Conservation (phyloP, 2,113 vertebrate genomes). For the Rhea americana region DNA sequence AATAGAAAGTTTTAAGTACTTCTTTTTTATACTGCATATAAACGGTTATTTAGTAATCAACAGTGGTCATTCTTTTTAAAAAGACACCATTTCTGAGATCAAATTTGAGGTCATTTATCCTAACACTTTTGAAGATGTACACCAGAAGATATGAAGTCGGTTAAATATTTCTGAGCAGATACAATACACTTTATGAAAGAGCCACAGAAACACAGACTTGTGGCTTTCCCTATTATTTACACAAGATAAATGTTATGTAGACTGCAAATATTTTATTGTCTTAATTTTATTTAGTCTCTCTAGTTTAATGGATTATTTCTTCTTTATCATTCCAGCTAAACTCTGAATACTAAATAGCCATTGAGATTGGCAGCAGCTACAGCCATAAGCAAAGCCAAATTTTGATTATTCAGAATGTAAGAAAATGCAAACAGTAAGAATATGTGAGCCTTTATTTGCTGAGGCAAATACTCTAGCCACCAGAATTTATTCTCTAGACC, state of each 20-base stretch:
- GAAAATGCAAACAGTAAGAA: neutral
- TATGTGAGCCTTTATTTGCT: neutral
- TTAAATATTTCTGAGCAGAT: neutral
- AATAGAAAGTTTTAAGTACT: neutral
- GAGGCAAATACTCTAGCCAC: neutral
- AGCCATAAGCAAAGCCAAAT: neutral
- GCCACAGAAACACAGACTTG: neutral
- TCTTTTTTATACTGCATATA: neutral
- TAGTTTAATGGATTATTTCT: neutral
- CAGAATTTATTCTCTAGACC: neutral
- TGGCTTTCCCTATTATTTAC: neutral
- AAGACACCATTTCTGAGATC: neutral
- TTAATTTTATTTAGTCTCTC: neutral
- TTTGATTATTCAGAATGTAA: neutral
- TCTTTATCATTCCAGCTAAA: neutral
- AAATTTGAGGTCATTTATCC: neutral
- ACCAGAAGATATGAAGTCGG: neutral
- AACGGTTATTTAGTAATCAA: neutral
- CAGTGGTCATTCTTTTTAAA: neutral
- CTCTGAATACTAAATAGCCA: neutral
- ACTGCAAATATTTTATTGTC: constrained; percentile 16
- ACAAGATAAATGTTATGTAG: neutral
- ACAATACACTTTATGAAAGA: neutral
- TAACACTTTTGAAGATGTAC: neutral
- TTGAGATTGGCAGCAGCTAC: neutral